Evolutionary conservation across 2,888 invertebrate genomes (phyloP), one percentile per base, ranked within the genome.

Genomic region (Ametastegia equiseti): DNA sequence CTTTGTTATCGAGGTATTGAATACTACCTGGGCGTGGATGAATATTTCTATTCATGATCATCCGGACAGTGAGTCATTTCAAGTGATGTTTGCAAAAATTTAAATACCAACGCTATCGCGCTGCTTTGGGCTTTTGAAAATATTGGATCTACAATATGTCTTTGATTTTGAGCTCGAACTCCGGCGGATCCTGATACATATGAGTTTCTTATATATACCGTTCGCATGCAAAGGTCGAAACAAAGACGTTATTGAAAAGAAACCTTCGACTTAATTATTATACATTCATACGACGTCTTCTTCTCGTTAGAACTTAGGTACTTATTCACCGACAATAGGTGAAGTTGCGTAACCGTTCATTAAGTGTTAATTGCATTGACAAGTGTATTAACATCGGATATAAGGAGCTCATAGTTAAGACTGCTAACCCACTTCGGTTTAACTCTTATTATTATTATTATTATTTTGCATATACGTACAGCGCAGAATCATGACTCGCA

Each of bases 301-400:
- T n/a, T 67, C 65, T 67, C 39, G 39, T 67, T 67, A 67, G 65
- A 67, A 67, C 36, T 23, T 60, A 30, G 60, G 30, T 60, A 30
- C 15, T 30, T 60, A 3, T 60, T 60, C 65, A 39, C 65, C 15
- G 1, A 67, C 65, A 67, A 67, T 67, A 19, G 39, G 15, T n/a
- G n/a, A 30, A 9, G n/a, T 67, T 67, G 39, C 65, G 65, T 39
- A 67, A 67, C 65, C 65, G 65, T 67, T 67, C 19, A 67, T 67
- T 67, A 39, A 67, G 36, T 67, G 65, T 67, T 67, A 67, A 67
- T 67, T 67, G 39, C 19, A 67, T 67, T 67, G 39, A 39, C 65
- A 67, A 39, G 39, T 67, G n/a, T 67, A 36, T 39, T 39, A 39
- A 67, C 39, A 67, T n/a, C 6, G 36, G 39, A 19, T 19, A 67